phyloP scores from a whole-genome alignment of 2,113 vertebrate species.

The Ovibos moschatus region DNA sequence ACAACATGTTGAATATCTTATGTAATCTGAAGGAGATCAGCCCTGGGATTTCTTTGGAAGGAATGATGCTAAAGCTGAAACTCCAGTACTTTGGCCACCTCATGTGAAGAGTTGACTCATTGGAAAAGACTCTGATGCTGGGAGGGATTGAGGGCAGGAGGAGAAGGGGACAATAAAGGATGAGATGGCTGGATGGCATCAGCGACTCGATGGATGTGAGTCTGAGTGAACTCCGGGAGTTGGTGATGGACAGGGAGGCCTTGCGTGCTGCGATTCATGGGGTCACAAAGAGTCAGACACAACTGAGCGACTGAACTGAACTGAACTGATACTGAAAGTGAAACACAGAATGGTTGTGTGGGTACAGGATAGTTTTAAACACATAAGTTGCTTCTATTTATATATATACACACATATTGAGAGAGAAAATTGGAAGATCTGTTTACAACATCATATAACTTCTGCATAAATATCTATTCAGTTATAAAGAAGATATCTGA shows the following conservation, averaged over 20 bases:
- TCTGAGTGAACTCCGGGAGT: no score
- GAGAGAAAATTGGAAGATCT: not conserved
- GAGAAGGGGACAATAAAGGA: no score
- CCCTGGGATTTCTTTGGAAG: no score
- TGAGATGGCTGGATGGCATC: no score
- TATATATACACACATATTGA: not conserved
- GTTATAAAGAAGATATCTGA: not conserved
- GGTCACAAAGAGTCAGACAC: no score
- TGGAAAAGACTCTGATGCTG: no score
- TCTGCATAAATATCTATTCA: not conserved
- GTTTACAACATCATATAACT: not conserved
- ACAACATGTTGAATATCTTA: not conserved
- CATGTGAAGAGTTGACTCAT: no score
- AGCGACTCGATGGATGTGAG: accelerated
- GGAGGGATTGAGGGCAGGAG: no score
- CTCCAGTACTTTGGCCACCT: no score
- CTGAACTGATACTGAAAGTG: not conserved
- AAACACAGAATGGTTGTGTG: not conserved
- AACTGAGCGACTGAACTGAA: no score
- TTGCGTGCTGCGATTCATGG: accelerated
- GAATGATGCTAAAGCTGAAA: no score
- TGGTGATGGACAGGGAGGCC: no score
- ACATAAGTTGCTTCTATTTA: not conserved
- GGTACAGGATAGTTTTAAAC: not conserved
- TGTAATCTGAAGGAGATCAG: not conserved